Conservation (phyloP, 2,797 vertebrate genomes). For the Alcedo quadribrachys region DNA sequence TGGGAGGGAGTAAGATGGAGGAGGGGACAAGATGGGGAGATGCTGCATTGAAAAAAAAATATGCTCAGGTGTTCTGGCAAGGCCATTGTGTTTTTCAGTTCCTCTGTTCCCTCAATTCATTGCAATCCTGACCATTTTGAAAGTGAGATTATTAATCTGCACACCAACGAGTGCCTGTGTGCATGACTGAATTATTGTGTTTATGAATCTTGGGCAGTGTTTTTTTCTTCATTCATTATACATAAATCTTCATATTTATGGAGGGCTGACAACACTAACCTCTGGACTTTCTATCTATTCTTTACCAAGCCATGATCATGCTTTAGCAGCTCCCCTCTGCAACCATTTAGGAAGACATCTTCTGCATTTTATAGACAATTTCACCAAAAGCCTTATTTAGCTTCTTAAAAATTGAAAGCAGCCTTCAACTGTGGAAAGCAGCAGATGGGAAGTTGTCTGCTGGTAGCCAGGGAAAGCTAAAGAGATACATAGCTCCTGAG, state of each 20-base stretch:
- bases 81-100: not conserved
- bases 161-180: not conserved
- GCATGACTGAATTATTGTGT: not conserved
- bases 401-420: constrained; percentile 9
- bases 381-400: constrained; percentile 2
- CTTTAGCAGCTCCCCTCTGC: not conserved
- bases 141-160: not conserved
- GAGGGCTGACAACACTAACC: not conserved
- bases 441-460: constrained; percentile 41
- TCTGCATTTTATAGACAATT: not conserved
- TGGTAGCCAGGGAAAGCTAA: constrained; percentile 16
- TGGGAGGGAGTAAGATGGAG: not conserved
- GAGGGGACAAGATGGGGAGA: not conserved
- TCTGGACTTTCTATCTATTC: not conserved
- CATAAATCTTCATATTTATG: not conserved
- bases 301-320: not conserved
- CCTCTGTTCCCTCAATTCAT: not conserved
- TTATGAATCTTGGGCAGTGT: not conserved
- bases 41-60: not conserved
- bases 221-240: not conserved
- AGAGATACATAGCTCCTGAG: not conserved
- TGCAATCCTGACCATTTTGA: not conserved
- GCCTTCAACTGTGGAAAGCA: not conserved
- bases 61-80: not conserved
- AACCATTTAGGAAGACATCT: not conserved